These are phyloP conservation scores for Odontocerum albicorne DNA, from an alignment of 2,888 invertebrate genomes.

Conservation along the genomic window DNA sequence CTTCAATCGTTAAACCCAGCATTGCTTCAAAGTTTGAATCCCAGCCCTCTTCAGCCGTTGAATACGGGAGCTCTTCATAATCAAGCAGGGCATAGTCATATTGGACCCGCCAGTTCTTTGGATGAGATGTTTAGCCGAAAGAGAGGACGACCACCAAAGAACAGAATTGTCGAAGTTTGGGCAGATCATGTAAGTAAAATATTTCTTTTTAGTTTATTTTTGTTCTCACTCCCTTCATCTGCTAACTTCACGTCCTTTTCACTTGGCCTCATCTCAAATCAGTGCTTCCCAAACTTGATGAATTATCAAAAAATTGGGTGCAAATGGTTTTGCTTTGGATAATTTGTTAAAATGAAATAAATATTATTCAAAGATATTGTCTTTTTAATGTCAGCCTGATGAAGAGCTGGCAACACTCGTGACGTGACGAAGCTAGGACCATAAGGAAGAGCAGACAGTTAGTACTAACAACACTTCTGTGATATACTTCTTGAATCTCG, in stretches of 20 bases:
- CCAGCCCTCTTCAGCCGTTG: conserved; percentile 46
- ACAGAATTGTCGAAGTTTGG: conserved; percentile 90
- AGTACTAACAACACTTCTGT: too few species aligned
- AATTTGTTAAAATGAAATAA: too few species aligned
- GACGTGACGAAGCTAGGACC: too few species aligned
- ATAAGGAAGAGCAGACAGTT: too few species aligned
- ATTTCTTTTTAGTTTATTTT: not conserved
- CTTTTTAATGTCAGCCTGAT: too few species aligned
- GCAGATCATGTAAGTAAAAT: conserved; percentile 70
- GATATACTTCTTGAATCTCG: too few species aligned
- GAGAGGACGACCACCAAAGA: conserved; percentile 95
- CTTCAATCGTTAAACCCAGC: conserved; percentile 27
- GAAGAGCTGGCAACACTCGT: too few species aligned
- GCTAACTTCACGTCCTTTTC: conserved; percentile 8
- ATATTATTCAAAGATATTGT: too few species aligned
- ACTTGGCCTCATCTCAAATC: conserved; percentile 1
- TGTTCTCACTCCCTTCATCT: not conserved
- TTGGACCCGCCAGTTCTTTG: conserved; percentile 67
- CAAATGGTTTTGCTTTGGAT: too few species aligned
- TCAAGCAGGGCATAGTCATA: conserved; percentile 41
- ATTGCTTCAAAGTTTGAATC: conserved; percentile 42
- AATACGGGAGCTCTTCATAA: conserved; percentile 45
- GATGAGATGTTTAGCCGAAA: conserved; percentile 93
- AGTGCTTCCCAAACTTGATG: not conserved
- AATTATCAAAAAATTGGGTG: not conserved